These are phyloP conservation scores for Tiphia femorata DNA, from an alignment of 2,888 invertebrate genomes.

Conservation along the genomic window DNA sequence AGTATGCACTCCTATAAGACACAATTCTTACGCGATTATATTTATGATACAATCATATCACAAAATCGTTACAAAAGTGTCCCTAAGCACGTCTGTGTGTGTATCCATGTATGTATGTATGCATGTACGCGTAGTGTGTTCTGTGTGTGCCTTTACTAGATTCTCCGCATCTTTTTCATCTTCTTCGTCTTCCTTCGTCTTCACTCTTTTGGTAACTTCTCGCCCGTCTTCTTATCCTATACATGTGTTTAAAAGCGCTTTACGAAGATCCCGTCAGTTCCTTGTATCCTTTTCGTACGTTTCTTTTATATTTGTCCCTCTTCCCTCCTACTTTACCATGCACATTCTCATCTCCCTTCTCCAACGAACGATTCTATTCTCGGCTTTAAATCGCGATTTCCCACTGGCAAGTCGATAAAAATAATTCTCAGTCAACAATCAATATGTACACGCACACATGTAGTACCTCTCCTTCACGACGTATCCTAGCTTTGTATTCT, in stretches of 20 bases:
- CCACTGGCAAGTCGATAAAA: constrained; percentile 52
- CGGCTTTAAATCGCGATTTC: too few relatives aligned
- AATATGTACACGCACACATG: constrained; percentile 27
- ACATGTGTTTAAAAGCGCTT: not conserved
- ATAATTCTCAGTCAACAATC: constrained; percentile 54
- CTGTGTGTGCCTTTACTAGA: not conserved
- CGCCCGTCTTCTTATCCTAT: not conserved
- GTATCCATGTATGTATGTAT: constrained; percentile 32
- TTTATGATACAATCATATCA: constrained; percentile 58
- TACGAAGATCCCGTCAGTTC: constrained; percentile 41
- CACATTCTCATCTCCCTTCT: too few relatives aligned
- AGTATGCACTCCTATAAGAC: too few relatives aligned
- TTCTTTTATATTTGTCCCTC: too few relatives aligned
- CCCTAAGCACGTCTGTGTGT: constrained; percentile 42
- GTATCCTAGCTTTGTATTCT: not conserved
- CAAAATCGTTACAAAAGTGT: constrained; percentile 60
- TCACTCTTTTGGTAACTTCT: not conserved
- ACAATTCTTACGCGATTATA: constrained; percentile 35
- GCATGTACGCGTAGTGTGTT: constrained; percentile 32
- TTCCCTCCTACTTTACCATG: too few relatives aligned
- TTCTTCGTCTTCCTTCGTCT: not conserved
- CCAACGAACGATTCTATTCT: too few relatives aligned
- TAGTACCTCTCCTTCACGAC: not conserved
- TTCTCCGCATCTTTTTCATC: not conserved
- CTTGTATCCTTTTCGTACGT: too few relatives aligned